A percentile compares a stretch with the other conserved stretches of the same genome.
These are phyloP conservation scores for Sebastes paucispinis DNA, from an alignment of 2,797 vertebrate genomes.

Conservation along the genomic window DNA sequence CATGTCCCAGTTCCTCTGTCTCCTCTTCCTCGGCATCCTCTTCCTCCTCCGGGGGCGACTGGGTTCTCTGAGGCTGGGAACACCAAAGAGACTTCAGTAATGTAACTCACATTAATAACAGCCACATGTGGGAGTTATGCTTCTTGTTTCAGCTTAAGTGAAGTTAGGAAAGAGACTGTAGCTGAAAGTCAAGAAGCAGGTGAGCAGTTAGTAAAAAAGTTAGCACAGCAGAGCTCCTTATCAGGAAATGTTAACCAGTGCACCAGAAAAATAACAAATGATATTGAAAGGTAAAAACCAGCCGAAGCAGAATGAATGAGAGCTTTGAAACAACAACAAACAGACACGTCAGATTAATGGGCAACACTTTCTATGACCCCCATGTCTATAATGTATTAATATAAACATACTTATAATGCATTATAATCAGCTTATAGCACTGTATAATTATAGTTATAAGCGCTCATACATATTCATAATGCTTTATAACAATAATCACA, in stretches of 20 bases:
- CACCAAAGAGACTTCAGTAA: constrained; percentile 12
- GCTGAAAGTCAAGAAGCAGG: constrained; percentile 7
- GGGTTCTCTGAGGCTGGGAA: constrained; percentile 68
- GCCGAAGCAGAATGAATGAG: constrained; percentile 4
- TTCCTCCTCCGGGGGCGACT: constrained; percentile 84
- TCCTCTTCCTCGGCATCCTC: constrained; percentile 95
- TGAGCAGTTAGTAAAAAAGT: constrained; percentile 18
- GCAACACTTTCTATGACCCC: background rate
- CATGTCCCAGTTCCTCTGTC: constrained; percentile 92
- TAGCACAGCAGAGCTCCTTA: background rate
- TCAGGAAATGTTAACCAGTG: background rate
- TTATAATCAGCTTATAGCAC: too few relatives aligned
- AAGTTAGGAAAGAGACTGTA: constrained; percentile 10
- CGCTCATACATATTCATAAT: too few relatives aligned
- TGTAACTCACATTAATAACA: background rate
- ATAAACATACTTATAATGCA: background rate
- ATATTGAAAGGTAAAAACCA: background rate
- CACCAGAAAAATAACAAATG: background rate
- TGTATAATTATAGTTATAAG: too few relatives aligned
- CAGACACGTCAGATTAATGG: background rate
- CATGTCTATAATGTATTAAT: too few relatives aligned
- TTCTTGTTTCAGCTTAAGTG: constrained; percentile 2
- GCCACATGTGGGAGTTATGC: background rate
- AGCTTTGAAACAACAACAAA: background rate
- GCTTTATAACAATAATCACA: too few relatives aligned